Evolutionary conservation across 1,140 invertebrate species (phyloP).

Genomic region (Sminthurinus signatus): DNA sequence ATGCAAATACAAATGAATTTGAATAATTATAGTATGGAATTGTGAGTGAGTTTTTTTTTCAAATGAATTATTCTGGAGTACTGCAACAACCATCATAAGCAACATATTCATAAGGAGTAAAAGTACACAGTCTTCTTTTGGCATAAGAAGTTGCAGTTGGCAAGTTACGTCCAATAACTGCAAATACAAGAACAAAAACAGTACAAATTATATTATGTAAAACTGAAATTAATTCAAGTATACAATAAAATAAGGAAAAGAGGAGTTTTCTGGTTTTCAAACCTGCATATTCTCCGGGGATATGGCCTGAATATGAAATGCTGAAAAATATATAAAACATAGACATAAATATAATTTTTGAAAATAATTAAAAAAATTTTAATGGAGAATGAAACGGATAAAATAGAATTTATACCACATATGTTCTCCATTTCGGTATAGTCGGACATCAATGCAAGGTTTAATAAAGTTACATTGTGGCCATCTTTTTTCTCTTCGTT

Average conservation of each 20-base stretch:
- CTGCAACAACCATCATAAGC: conserved; percentile 31
- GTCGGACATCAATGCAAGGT: conserved; percentile 33
- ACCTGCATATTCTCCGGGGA: conserved; percentile 32
- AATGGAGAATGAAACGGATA: background rate
- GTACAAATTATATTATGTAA: no score
- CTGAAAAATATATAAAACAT: background rate
- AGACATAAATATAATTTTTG: background rate
- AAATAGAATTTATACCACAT: no score
- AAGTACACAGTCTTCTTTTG: conserved; percentile 22
- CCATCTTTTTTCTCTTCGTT: conserved; percentile 31
- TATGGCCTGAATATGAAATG: conserved; percentile 37
- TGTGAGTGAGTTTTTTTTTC: background rate
- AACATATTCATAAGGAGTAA: conserved; percentile 33
- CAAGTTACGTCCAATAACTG: conserved; percentile 26
- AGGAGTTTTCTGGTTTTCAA: no score
- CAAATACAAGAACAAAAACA: no score
- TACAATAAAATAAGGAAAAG: no score
- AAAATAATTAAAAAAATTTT: background rate
- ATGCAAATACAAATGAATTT: no score
- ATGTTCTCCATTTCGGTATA: conserved; percentile 32
- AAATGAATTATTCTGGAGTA: conserved; percentile 7
- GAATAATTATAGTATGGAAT: no score
- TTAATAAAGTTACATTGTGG: conserved; percentile 38
- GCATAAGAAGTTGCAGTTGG: conserved; percentile 30
- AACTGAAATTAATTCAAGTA: no score